These are phyloP conservation scores for Vandiemenella viatica DNA, from an alignment of 2,888 invertebrate genomes.

Conservation along the genomic window DNA sequence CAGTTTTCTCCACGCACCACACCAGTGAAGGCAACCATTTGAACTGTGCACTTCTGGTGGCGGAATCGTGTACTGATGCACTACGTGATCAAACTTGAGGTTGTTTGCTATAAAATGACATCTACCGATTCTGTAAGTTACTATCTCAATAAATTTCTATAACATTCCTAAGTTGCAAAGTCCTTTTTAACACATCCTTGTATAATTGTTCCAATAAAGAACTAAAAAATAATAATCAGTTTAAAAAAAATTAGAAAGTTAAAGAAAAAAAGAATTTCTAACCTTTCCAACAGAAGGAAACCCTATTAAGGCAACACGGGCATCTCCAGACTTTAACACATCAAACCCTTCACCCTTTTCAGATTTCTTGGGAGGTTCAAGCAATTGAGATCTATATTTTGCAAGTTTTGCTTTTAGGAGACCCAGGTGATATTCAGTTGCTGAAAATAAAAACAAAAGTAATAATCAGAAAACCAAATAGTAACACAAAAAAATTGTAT, in stretches of 20 bases:
- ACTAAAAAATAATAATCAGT: no score
- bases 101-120: no score
- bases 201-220: no score
- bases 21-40: no score
- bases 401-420: constrained; percentile 92
- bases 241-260: not conserved
- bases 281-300: constrained; percentile 97
- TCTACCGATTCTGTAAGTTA: no score
- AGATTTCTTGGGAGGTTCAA: constrained; percentile 87
- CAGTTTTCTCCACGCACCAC: no score
- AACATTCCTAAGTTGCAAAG: no score
- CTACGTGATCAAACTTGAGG: no score
- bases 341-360: constrained; percentile 98
- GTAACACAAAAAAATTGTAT: not conserved
- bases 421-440: constrained; percentile 98
- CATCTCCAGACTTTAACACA: constrained; percentile 98
- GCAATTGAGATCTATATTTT: constrained; percentile 81
- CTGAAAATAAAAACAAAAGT: constrained; percentile 36
- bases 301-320: constrained; percentile 91
- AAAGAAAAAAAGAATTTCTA: constrained; percentile 18
- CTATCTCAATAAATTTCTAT: no score
- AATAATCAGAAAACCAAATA: not conserved
- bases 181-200: no score
- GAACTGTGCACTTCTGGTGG: no score
- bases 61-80: no score